Base-by-base conservation (phyloP, 2,888 invertebrate genomes). In the Barypeithes pellucidus region DNA sequence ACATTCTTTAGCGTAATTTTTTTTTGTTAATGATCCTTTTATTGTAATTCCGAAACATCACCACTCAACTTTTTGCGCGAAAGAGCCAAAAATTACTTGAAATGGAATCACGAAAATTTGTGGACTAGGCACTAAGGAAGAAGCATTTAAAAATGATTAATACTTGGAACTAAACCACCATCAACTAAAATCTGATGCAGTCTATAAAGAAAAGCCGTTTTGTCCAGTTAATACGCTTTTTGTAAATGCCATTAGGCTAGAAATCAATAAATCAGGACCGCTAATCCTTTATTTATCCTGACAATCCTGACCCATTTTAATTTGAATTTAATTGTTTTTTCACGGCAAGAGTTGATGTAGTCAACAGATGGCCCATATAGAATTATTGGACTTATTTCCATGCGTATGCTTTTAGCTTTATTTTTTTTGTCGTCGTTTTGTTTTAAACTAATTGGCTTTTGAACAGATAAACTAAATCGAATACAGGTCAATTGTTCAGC, bases 241-340 rank as follows among this genome's bases (percentile, higher is more conserved):
- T 57, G 63, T 33, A 47, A 63, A 57, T 70, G 63, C 70, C 52
- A 70, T 70, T 70, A 70, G 50, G 39, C 29, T 20, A 33, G 14
- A n/a, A 33, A 62, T 63, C 70, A 24, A 63, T 70, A 63, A 62
- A 70, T 63, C 63, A 70, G 52, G 43, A 63, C n/a, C 57, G 52
- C 24, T 50, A 50, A 63, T 70, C 63, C 52, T 70, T 70, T 57
- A 63, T 70, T 70, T 70, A 70, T 70, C 33, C 62, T 70, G 62
- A 22, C 36, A 52, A 70, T 70, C 33, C 62, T 63, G 63, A 20
- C 24, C 63, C 45, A 52, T 57, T 70, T 63, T 70, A 70, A 70
- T 70, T 70, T 41, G 62, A 52, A 63, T 70, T 70, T 70, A 70
- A 70, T 70, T 63, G 63, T 57, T 70, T 70, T 63, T 18, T 57